These are phyloP conservation scores for Ceratosolen solmsi DNA, from an alignment of 1,140 invertebrate species.

Conservation along the genomic window DNA sequence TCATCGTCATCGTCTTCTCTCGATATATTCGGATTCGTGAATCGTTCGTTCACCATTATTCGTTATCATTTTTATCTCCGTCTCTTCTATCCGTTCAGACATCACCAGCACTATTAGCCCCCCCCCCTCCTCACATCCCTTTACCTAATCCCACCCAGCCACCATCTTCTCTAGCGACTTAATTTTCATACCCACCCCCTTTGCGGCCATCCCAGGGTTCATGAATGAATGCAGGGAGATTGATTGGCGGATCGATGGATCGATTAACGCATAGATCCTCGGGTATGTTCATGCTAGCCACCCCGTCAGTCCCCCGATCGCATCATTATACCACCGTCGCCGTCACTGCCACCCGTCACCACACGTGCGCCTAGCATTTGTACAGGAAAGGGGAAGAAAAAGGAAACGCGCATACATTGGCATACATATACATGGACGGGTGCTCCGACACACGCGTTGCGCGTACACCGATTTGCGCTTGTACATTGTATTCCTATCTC, in stretches of 20 bases:
- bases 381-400: neutral
- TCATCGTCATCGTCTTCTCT: neutral
- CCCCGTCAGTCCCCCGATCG: too few relatives aligned
- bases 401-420: neutral
- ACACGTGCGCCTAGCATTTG: conserved; percentile 15
- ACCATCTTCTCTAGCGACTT: neutral
- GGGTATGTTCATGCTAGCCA: too few relatives aligned
- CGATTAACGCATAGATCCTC: too few relatives aligned
- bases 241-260: neutral
- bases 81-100: neutral
- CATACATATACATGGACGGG: neutral
- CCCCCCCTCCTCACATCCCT: neutral
- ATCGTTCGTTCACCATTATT: neutral
- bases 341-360: neutral
- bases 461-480: neutral
- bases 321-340: neutral
- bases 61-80: neutral
- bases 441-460: neutral
- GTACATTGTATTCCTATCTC: conserved; percentile 17
- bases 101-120: too few relatives aligned
- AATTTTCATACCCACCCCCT: neutral
- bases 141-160: too few relatives aligned
- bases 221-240: conserved; percentile 4
- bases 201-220: too few relatives aligned
- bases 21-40: conserved; percentile 30